Percentiles rank a stretch among this genome's conserved stretches.
These are phyloP conservation scores for Chrysolina haemoptera DNA, from an alignment of 2,888 invertebrate species.

Conservation along the genomic window DNA sequence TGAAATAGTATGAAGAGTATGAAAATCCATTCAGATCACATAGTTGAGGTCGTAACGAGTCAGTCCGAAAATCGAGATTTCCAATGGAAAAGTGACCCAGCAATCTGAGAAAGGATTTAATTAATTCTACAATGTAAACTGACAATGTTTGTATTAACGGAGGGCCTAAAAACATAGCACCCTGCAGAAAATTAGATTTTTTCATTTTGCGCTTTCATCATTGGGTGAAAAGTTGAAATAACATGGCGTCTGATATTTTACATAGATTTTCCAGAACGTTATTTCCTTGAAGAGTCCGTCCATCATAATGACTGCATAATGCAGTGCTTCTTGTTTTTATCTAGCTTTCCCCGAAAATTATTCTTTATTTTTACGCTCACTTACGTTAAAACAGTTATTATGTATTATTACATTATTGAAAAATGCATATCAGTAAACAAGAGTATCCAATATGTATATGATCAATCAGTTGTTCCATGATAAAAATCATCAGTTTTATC, in stretches of 20 bases:
- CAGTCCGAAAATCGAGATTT: not conserved
- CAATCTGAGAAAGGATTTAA: slow-evolving; percentile 7
- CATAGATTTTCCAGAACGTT: too few species aligned
- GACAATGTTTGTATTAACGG: not conserved
- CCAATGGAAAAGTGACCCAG: not conserved
- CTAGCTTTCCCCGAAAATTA: too few species aligned
- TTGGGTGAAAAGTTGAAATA: not conserved
- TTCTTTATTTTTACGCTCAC: too few species aligned
- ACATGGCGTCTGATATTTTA: too few species aligned
- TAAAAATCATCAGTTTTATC: not conserved
- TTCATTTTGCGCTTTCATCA: not conserved
- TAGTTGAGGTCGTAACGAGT: not conserved
- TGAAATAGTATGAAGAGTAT: too few species aligned
- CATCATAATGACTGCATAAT: too few species aligned
- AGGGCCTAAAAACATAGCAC: not conserved
- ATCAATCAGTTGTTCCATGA: not conserved
- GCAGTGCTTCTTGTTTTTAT: too few species aligned
- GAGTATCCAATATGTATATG: not conserved
- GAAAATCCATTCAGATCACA: too few species aligned
- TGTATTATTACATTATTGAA: not conserved
- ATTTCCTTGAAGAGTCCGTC: too few species aligned
- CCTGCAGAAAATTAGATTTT: not conserved
- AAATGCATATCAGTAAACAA: not conserved
- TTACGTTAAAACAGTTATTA: not conserved
- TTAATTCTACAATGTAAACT: not conserved